Evolutionary conservation across 2,888 invertebrate species (phyloP).

Genomic region (Subacronicta megacephala): DNA sequence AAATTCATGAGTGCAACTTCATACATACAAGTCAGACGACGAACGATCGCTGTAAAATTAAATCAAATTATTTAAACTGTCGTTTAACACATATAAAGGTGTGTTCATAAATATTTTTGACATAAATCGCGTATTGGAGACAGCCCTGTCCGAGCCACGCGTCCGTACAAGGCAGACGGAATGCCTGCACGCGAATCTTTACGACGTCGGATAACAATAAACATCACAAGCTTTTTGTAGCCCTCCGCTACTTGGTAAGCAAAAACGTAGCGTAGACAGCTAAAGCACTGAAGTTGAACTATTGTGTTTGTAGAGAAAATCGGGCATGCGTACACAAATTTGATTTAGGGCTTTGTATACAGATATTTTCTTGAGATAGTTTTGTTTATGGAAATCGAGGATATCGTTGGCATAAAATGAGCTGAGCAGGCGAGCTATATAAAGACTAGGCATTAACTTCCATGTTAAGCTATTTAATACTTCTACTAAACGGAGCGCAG

Average conservation of each 20-base stretch:
- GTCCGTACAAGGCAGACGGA: conserved; percentile 61
- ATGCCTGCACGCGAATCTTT: conserved; percentile 65
- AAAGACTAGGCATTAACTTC: no score
- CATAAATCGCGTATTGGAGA: conserved; percentile 43
- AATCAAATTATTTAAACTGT: conserved; percentile 48
- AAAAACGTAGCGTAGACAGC: conserved; percentile 53
- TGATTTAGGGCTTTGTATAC: conserved; percentile 35
- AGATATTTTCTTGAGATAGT: conserved; percentile 9
- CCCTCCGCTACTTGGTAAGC: conserved; percentile 52
- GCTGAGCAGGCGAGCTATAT: no score
- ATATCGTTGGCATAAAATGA: not conserved
- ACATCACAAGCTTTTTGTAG: conserved; percentile 67
- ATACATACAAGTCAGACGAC: conserved; percentile 28
- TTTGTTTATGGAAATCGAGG: not conserved
- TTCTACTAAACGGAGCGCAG: no score
- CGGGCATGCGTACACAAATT: conserved; percentile 24
- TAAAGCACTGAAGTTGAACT: conserved; percentile 46
- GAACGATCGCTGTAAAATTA: conserved; percentile 37
- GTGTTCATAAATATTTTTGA: conserved; percentile 47
- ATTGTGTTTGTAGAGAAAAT: conserved; percentile 38
- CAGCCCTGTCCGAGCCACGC: conserved; percentile 52
- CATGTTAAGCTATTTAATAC: no score
- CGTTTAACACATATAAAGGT: conserved; percentile 40
- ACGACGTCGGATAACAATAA: conserved; percentile 71
- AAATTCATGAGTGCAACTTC: conserved; percentile 35